phyloP scores from a whole-genome alignment of 2,888 invertebrate species.

The Taenaris catops region DNA sequence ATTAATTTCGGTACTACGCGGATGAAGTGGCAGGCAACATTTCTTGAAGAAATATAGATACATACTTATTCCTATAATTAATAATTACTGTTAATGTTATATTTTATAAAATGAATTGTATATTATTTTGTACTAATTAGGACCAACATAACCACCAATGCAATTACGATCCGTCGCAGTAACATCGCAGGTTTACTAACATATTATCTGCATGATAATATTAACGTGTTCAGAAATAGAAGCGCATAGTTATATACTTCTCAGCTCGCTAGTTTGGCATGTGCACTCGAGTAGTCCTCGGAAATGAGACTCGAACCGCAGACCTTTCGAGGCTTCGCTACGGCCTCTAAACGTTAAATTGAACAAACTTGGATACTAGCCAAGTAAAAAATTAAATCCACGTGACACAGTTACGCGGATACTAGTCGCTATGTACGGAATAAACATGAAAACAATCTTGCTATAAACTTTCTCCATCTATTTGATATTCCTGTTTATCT shows the following conservation, averaged over 20 bases:
- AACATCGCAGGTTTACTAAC: too few relatives aligned
- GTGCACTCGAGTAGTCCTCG: background rate
- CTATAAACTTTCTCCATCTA: slow-evolving; percentile 23
- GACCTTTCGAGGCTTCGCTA: background rate
- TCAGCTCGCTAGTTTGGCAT: too few relatives aligned
- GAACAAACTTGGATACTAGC: slow-evolving; percentile 38
- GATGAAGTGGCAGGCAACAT: too few relatives aligned
- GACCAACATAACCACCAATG: too few relatives aligned
- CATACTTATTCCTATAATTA: too few relatives aligned
- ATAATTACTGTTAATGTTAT: too few relatives aligned
- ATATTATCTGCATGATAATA: too few relatives aligned
- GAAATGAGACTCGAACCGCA: background rate
- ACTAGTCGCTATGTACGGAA: slow-evolving; percentile 26
- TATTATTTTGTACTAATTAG: too few relatives aligned
- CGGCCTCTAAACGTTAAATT: background rate
- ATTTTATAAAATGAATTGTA: too few relatives aligned
- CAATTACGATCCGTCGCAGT: too few relatives aligned
- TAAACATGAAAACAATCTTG: slow-evolving; percentile 31
- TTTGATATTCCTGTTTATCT: slow-evolving; percentile 23
- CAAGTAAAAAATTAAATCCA: slow-evolving; percentile 46
- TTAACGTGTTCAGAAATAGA: background rate
- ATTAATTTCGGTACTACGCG: too few relatives aligned
- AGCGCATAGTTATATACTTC: background rate
- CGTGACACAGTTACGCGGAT: slow-evolving; percentile 36
- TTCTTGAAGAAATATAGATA: too few relatives aligned